Evolutionary conservation across 1,140 invertebrate genomes (phyloP).

Genomic region (Magallana angulata): DNA sequence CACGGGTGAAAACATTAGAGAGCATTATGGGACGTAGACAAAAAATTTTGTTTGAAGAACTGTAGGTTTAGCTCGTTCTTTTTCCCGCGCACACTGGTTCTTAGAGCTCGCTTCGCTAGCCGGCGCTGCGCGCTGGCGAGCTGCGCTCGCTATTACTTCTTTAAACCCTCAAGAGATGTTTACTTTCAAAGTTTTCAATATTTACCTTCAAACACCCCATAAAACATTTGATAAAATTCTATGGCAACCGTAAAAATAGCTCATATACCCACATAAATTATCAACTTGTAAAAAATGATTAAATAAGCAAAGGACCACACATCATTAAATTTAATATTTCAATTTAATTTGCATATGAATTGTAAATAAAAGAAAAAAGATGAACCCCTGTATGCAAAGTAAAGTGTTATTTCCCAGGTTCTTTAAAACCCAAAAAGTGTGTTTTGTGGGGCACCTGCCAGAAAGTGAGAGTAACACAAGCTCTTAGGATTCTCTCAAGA

Average conservation of each 20-base stretch:
- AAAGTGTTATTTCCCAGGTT: no score
- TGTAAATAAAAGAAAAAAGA: no score
- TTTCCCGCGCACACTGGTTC: no score
- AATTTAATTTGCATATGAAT: no score
- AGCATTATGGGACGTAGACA: no score
- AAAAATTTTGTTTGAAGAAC: no score
- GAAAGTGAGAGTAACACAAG: slow-evolving; percentile 8
- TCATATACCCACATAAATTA: background rate
- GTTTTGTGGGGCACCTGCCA: background rate
- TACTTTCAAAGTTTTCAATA: background rate
- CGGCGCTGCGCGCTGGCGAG: no score
- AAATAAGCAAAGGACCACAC: background rate
- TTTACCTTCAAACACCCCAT: background rate
- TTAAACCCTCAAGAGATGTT: background rate
- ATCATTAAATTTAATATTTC: background rate
- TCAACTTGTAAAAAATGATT: background rate
- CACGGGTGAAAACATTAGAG: no score
- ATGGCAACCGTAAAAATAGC: background rate
- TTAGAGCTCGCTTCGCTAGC: no score
- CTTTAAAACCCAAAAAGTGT: no score
- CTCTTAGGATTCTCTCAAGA: background rate
- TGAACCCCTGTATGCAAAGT: no score
- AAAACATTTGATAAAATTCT: background rate
- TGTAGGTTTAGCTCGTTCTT: no score
- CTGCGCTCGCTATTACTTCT: background rate